Conservation (phyloP, 2,888 invertebrate species). For the Schizotus pectinicornis region DNA sequence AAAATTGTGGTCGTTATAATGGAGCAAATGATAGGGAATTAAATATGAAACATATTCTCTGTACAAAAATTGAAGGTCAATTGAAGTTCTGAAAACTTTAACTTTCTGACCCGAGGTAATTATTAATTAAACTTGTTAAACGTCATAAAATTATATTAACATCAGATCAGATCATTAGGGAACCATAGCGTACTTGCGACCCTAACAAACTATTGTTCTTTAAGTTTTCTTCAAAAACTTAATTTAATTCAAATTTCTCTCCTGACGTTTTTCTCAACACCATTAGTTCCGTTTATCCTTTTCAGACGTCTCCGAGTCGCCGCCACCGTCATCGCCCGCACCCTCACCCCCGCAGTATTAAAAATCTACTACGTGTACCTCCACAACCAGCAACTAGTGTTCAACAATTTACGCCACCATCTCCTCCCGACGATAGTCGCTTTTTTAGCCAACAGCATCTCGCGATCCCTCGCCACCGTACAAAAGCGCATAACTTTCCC, state of each 20-base stretch:
- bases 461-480: slow-evolving; percentile 53
- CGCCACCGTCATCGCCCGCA: slow-evolving; percentile 48
- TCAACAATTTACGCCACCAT: slow-evolving; percentile 50
- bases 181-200: no score
- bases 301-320: slow-evolving; percentile 54
- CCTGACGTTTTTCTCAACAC: no score
- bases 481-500: slow-evolving; percentile 50
- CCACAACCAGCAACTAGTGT: slow-evolving; percentile 51
- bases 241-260: no score
- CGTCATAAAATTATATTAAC: no score
- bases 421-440: slow-evolving; percentile 54
- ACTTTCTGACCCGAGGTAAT: background rate
- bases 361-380: slow-evolving; percentile 53
- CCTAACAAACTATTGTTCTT: no score
- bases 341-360: slow-evolving; percentile 52
- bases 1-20: background rate
- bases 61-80: background rate
- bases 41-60: no score
- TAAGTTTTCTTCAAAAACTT: no score
- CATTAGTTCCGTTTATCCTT: no score
- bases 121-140: no score
- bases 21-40: background rate
- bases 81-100: background rate
- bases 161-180: no score
- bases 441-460: slow-evolving; percentile 54